Evolutionary conservation across 2,888 invertebrate genomes (phyloP).

Genomic region (Uloborus plumipes): DNA sequence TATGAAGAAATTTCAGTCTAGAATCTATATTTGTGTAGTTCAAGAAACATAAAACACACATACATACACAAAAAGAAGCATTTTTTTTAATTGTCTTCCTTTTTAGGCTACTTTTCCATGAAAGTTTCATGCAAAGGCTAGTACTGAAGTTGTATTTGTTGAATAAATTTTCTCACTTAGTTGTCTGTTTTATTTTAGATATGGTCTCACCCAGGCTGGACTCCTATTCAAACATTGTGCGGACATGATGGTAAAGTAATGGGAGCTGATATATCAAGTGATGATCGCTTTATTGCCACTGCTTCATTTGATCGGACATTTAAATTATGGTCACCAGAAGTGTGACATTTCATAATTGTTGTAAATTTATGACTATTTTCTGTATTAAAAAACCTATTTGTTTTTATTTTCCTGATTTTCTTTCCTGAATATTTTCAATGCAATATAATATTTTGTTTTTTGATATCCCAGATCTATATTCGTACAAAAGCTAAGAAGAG

Average conservation of each 20-base stretch:
- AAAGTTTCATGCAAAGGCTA: too few species aligned
- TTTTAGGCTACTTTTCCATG: too few species aligned
- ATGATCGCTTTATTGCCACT: slow-evolving; percentile 92
- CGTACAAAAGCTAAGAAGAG: too few species aligned
- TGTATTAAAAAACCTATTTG: slow-evolving; percentile 5
- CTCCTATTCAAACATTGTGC: slow-evolving; percentile 92
- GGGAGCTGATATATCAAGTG: slow-evolving; percentile 88
- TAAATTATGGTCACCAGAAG: slow-evolving; percentile 92
- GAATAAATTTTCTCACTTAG: neutral
- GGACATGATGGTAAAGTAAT: slow-evolving; percentile 99
- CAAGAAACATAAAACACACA: too few species aligned
- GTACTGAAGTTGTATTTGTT: too few species aligned
- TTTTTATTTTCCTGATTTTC: neutral
- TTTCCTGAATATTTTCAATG: too few species aligned
- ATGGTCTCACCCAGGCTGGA: slow-evolving; percentile 98
- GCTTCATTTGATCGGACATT: slow-evolving; percentile 96
- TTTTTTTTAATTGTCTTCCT: too few species aligned
- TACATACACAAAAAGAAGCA: too few species aligned
- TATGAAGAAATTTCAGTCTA: too few species aligned
- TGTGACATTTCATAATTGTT: slow-evolving; percentile 13
- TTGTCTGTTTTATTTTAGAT: slow-evolving; percentile 73
- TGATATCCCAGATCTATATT: too few species aligned
- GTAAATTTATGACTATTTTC: slow-evolving; percentile 9
- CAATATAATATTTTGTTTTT: too few species aligned
- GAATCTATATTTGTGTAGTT: too few species aligned